These are phyloP conservation scores for Astreopora myriophthalma DNA, from an alignment of 64 coral and sea anemone species.

Conservation along the genomic window DNA sequence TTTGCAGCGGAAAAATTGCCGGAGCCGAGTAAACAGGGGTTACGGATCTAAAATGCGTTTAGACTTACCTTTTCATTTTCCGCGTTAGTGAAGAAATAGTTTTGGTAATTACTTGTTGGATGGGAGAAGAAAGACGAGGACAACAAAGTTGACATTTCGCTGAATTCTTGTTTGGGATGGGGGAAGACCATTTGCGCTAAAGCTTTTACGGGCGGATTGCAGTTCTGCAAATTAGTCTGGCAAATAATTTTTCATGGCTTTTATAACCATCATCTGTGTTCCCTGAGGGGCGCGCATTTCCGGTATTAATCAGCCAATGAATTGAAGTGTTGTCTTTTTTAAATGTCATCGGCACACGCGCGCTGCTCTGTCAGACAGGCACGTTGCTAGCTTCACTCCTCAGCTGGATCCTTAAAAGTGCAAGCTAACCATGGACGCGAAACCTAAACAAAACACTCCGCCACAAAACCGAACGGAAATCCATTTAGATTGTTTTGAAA, in stretches of 20 bases:
- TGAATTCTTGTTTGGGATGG: slow-evolving; percentile 38
- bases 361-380: not conserved
- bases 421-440: too few relatives aligned
- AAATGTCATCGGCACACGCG: slow-evolving; percentile 31
- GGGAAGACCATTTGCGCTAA: slow-evolving; percentile 22
- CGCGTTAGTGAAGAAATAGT: slow-evolving; percentile 29
- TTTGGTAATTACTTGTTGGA: slow-evolving; percentile 27
- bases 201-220: not conserved
- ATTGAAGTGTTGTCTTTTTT: slow-evolving; percentile 39
- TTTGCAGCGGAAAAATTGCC: not conserved
- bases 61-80: slow-evolving; percentile 49
- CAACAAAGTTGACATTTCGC: slow-evolving; percentile 6
- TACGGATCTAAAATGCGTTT: not conserved
- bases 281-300: slow-evolving; percentile 18
- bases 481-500: slow-evolving; percentile 11
- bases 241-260: slow-evolving; percentile 23
- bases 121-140: slow-evolving; percentile 21
- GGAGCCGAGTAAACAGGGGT: not conserved
- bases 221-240: not conserved
- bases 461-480: slow-evolving; percentile 15
- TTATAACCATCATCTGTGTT: slow-evolving; percentile 27
- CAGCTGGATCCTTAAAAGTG: slow-evolving; percentile 18
- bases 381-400: not conserved
- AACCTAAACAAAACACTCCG: slow-evolving; percentile 47
- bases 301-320: slow-evolving; percentile 35